Percentiles rank a stretch among this genome's conserved stretches.
phyloP scores from a whole-genome alignment of 2,113 vertebrate genomes.

The Grammomys surdaster region DNA sequence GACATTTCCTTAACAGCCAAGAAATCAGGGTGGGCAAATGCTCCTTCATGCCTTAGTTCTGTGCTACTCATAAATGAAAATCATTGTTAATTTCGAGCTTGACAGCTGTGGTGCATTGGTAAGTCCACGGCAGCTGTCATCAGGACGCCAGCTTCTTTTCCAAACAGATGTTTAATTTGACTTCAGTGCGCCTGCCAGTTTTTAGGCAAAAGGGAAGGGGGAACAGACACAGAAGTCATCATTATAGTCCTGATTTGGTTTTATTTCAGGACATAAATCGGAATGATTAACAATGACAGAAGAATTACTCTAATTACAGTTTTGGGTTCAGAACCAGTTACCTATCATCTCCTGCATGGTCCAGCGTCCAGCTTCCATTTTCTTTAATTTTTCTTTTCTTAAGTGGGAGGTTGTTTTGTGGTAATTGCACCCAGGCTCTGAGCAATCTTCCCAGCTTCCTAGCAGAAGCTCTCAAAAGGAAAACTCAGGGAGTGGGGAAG shows the following conservation, averaged over 20 bases:
- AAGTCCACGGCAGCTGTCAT: slow-evolving; percentile 86
- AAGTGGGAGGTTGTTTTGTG: slow-evolving; percentile 67
- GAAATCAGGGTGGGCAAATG: slow-evolving; percentile 28
- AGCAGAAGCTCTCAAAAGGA: slow-evolving; percentile 53
- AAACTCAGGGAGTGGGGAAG: neutral
- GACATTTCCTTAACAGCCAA: slow-evolving; percentile 55
- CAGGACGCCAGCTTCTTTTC: slow-evolving; percentile 85
- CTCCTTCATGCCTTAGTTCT: slow-evolving; percentile 80
- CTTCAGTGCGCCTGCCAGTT: slow-evolving; percentile 84
- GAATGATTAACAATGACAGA: slow-evolving; percentile 78
- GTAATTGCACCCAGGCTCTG: slow-evolving; percentile 60
- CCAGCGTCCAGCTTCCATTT: slow-evolving; percentile 44
- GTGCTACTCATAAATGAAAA: slow-evolving; percentile 85
- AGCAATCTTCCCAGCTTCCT: slow-evolving; percentile 32
- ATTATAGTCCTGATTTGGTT: slow-evolving; percentile 84
- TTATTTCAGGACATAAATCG: slow-evolving; percentile 82
- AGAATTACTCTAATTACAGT: slow-evolving; percentile 78
- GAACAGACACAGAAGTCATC: slow-evolving; percentile 85
- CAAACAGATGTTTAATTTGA: slow-evolving; percentile 90
- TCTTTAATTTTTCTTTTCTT: neutral
- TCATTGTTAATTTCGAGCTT: slow-evolving; percentile 86
- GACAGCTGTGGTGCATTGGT: slow-evolving; percentile 87
- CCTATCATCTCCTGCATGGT: slow-evolving; percentile 47
- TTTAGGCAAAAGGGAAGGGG: slow-evolving; percentile 79
- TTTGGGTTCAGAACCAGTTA: slow-evolving; percentile 71